Evolutionary conservation across 2,888 invertebrate species (phyloP).

Genomic region (Drosophila formosana): DNA sequence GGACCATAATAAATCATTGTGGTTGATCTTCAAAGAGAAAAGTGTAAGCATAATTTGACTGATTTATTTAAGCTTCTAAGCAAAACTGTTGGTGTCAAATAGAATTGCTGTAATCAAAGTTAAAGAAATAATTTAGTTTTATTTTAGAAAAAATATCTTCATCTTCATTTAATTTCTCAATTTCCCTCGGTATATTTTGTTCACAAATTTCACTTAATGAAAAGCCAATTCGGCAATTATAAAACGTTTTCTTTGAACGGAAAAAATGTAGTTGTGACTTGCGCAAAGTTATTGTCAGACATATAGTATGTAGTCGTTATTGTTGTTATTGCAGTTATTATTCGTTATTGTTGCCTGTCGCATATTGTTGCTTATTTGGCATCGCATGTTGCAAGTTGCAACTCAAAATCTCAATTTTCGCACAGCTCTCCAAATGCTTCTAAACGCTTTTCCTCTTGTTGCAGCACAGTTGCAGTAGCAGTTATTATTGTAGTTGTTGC

Average conservation of each 20-base stretch:
- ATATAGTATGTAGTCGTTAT: background rate
- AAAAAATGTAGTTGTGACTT: slow-evolving; percentile 7
- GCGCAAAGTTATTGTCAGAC: slow-evolving; percentile 20
- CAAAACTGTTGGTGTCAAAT: too few relatives aligned
- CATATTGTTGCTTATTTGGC: slow-evolving; percentile 21
- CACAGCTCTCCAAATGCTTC: slow-evolving; percentile 51
- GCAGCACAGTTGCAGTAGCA: slow-evolving; percentile 11
- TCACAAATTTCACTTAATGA: background rate
- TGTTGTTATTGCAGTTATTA: slow-evolving; percentile 13
- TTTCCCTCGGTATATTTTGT: background rate
- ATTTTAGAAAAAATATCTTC: background rate
- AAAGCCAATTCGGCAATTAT: background rate
- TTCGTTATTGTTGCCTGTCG: background rate
- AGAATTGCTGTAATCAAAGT: background rate
- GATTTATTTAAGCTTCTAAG: background rate
- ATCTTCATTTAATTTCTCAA: background rate
- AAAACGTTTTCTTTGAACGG: background rate
- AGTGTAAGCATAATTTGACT: too few relatives aligned
- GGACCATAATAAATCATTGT: background rate
- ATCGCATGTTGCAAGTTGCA: slow-evolving; percentile 32
- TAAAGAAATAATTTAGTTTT: background rate
- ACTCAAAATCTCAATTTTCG: slow-evolving; percentile 60
- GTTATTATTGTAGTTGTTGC: slow-evolving; percentile 11
- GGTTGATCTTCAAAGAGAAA: background rate
- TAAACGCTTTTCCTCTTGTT: slow-evolving; percentile 49